phyloP scores from a whole-genome alignment of 1,140 invertebrate species.

The Pseudachorutes palmiensis region DNA sequence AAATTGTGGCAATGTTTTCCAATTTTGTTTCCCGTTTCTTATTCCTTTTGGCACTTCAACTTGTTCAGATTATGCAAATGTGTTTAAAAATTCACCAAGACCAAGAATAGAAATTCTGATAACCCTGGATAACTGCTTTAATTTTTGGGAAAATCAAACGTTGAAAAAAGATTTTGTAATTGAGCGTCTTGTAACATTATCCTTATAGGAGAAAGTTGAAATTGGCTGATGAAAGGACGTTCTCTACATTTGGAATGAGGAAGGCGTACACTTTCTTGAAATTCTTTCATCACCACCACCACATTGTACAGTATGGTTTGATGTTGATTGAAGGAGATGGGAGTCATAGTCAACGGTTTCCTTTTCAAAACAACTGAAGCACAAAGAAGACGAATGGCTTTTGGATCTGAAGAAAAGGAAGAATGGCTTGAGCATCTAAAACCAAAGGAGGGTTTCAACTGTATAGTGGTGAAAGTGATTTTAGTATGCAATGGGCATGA shows the following conservation, averaged over 20 bases:
- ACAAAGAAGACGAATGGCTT: constrained; percentile 31
- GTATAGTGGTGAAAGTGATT: constrained; percentile 14
- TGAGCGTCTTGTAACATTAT: too few relatives aligned
- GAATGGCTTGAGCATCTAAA: constrained; percentile 12
- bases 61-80: too few relatives aligned
- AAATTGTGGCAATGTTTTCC: neutral
- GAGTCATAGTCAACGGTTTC: constrained; percentile 4
- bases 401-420: constrained; percentile 21
- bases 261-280: too few relatives aligned
- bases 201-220: too few relatives aligned
- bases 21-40: neutral
- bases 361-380: constrained; percentile 26
- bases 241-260: too few relatives aligned
- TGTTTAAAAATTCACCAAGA: too few relatives aligned
- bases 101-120: too few relatives aligned
- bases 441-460: constrained; percentile 8
- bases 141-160: too few relatives aligned
- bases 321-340: constrained; percentile 27
- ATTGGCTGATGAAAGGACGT: too few relatives aligned
- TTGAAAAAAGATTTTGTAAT: too few relatives aligned
- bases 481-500: neutral
- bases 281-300: neutral
- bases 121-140: too few relatives aligned
- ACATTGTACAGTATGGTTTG: neutral
- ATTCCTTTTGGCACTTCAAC: too few relatives aligned